Base-by-base conservation (phyloP, 2,888 invertebrate species). In the Galerucella pusilla region DNA sequence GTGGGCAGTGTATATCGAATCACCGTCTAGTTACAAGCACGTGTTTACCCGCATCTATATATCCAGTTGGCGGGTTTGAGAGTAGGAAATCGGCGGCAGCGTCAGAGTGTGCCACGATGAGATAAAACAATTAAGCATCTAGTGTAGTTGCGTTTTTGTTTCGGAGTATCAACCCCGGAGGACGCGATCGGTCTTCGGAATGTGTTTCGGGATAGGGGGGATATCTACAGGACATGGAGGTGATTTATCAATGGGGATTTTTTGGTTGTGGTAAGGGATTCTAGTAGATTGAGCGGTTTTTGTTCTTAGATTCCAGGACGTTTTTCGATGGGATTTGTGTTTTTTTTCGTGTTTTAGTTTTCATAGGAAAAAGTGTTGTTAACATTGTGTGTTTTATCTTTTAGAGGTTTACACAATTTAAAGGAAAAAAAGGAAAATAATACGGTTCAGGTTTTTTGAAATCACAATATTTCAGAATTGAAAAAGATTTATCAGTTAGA, bases 221-320 rank as follows among this genome's bases (percentile, higher is more conserved):
- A 71, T 66, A 63, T 71, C 60, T 57, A 20, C 46, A 46, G 46
- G 72, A 67, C 72, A 35, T 35, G 35, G 14, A 65, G 72, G 72
- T 72, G 72, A 72, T 72, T 72, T 72, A 72, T 72, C 66, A 72
- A 72, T 61, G 52, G 72, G 66, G 72, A 72, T 72, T 72, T 72
- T 72, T 72, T 60, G 72, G 66, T 72, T 72, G 45, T 72, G 66
- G 42, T 67, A 66, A 71, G 65, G 71, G 71, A 71, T 71, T 71
- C 57, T 67, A 46, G 71, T 65, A 71, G 71, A 71, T 71, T 66
- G 71, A 16, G 71, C 71, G 65, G 71, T 71, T 71, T 71, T 71
- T 71, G 71, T 71, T 71, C 66, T 71, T 71, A 20, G 16, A 70
- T 35, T 59, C 45, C 28, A 60, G 59, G 59, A 69, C 46, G 52